phyloP scores from a whole-genome alignment of 2,113 vertebrate species.

The Apodemus speciosus region DNA sequence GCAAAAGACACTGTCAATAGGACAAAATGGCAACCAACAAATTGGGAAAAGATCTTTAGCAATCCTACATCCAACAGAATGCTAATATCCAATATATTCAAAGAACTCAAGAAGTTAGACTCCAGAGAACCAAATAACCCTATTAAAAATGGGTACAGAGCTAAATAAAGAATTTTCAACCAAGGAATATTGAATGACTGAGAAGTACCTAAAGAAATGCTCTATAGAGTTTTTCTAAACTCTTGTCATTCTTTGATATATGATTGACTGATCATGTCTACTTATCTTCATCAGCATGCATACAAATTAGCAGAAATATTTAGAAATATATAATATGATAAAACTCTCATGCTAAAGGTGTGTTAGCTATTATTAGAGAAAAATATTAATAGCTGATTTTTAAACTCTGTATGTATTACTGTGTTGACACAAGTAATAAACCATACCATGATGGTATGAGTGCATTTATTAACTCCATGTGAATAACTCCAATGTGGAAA shows the following conservation, averaged over 20 bases:
- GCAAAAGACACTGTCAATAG: too few species aligned
- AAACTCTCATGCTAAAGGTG: constrained; percentile 10
- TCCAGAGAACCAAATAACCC: too few species aligned
- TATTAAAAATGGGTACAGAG: too few species aligned
- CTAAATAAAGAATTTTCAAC: too few species aligned
- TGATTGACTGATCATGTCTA: not conserved
- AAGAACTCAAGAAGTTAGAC: too few species aligned
- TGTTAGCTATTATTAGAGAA: constrained; percentile 54
- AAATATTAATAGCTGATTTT: constrained; percentile 62
- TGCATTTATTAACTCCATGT: constrained; percentile 34
- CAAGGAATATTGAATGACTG: too few species aligned
- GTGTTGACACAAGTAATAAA: constrained; percentile 62
- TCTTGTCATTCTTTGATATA: not conserved
- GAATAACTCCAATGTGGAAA: constrained; percentile 34
- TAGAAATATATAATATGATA: constrained; percentile 48
- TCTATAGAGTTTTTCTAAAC: not conserved
- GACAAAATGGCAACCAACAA: too few species aligned
- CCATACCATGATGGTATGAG: constrained; percentile 33
- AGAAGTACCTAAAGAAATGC: too few species aligned
- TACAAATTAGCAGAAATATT: not conserved
- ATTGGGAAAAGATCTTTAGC: too few species aligned
- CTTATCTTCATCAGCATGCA: not conserved
- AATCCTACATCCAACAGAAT: too few species aligned
- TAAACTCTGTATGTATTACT: constrained; percentile 48
- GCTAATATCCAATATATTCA: too few species aligned